A percentile compares a stretch with the other conserved stretches of the same genome.
Evolutionary conservation across 2,797 vertebrate species (phyloP).

Genomic region (Myotis planiceps): DNA sequence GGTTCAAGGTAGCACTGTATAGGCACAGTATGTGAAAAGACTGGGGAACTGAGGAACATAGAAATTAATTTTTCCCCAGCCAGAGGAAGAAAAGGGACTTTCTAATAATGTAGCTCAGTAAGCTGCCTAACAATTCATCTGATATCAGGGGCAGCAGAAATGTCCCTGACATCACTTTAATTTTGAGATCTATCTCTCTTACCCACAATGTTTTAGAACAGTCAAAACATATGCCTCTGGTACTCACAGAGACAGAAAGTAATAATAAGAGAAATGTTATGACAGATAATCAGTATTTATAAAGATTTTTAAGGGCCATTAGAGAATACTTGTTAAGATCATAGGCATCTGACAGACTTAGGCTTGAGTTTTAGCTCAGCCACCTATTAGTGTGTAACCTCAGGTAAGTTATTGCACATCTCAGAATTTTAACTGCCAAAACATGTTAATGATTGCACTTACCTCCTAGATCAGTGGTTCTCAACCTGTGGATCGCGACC

Average conservation of each 20-base stretch:
- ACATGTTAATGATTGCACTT: neutral
- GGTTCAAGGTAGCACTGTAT: neutral
- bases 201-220: neutral
- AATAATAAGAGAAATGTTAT: constrained; percentile 46
- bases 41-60: neutral
- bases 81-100: neutral
- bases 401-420: neutral
- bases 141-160: neutral
- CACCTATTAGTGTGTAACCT: neutral
- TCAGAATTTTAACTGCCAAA: constrained; percentile 13
- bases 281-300: constrained; percentile 57
- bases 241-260: constrained; percentile 11
- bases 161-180: neutral
- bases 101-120: neutral
- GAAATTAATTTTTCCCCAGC: neutral
- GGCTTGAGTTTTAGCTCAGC: constrained; percentile 11
- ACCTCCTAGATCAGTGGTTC: neutral
- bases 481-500: too few relatives aligned
- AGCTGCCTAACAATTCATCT: neutral
- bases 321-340: neutral
- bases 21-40: neutral
- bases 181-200: neutral
- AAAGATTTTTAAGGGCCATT: constrained; percentile 54
- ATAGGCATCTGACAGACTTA: neutral
- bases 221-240: constrained; percentile 27